Evolutionary conservation across 1,140 invertebrate species (phyloP).

Genomic region (Heliconius congener): DNA sequence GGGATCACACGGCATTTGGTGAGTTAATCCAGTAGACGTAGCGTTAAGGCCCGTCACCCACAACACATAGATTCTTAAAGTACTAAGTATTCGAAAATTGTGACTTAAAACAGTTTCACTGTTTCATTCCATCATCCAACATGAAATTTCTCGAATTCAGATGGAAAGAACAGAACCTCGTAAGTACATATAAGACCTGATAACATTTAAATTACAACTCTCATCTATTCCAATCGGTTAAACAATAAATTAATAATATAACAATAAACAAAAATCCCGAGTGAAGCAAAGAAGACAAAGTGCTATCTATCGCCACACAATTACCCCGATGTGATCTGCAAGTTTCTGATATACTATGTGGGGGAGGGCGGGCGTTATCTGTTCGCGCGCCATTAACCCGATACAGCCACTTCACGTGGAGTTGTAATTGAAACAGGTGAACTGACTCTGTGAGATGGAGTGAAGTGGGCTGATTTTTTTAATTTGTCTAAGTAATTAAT

Average conservation of each 20-base stretch:
- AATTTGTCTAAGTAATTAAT: background rate
- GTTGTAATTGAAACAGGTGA: slow-evolving; percentile 39
- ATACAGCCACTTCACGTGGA: slow-evolving; percentile 36
- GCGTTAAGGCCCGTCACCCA: too few relatives aligned
- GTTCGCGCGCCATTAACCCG: slow-evolving; percentile 40
- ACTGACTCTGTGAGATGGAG: slow-evolving; percentile 12
- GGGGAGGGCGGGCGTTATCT: slow-evolving; percentile 33
- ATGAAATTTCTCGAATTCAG: too few relatives aligned
- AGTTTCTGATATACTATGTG: slow-evolving; percentile 37
- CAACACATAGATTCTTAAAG: too few relatives aligned
- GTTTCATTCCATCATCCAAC: too few relatives aligned
- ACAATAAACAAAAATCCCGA: slow-evolving; percentile 19
- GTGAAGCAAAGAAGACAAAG: slow-evolving; percentile 32
- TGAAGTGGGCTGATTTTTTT: background rate
- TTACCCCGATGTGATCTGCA: slow-evolving; percentile 40
- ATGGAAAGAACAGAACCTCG: too few relatives aligned
- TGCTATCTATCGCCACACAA: slow-evolving; percentile 39
- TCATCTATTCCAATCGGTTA: too few relatives aligned
- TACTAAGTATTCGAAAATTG: too few relatives aligned
- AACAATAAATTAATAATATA: background rate
- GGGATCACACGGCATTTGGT: too few relatives aligned
- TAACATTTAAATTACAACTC: too few relatives aligned
- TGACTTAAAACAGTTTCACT: too few relatives aligned
- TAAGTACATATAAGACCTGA: too few relatives aligned
- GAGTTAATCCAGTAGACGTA: too few relatives aligned